These are phyloP conservation scores for Synaphobranchus kaupii DNA, from an alignment of 2,797 vertebrate species.

Conservation along the genomic window DNA sequence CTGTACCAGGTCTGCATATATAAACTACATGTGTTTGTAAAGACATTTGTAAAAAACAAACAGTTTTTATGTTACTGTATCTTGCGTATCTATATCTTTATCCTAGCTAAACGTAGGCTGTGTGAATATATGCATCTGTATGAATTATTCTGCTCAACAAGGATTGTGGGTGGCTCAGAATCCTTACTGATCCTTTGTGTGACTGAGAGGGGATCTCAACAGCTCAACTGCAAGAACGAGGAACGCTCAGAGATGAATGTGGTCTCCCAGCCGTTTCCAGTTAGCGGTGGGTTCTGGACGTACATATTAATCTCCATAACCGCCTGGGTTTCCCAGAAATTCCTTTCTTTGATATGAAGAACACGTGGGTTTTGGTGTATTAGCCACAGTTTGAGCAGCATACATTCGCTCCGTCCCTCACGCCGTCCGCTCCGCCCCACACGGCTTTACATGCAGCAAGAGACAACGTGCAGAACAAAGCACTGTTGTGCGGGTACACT, in stretches of 20 bases:
- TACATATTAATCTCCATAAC: slow-evolving; percentile 42
- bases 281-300: slow-evolving; percentile 20
- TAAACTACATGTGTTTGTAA: background rate
- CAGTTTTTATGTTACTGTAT: too few species aligned
- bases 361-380: slow-evolving; percentile 19
- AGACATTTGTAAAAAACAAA: background rate
- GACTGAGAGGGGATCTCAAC: background rate
- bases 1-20: background rate
- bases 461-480: slow-evolving; percentile 26
- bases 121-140: background rate
- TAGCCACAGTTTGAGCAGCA: slow-evolving; percentile 24
- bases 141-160: background rate
- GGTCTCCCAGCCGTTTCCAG: slow-evolving; percentile 25
- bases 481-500: slow-evolving; percentile 11
- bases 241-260: background rate
- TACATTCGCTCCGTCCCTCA: slow-evolving; percentile 23
- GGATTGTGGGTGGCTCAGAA: slow-evolving; percentile 7
- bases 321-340: slow-evolving; percentile 46
- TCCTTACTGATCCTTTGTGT: background rate
- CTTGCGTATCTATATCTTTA: too few species aligned
- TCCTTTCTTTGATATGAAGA: slow-evolving; percentile 32
- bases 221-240: background rate
- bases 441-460: background rate
- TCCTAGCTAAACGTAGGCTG: background rate
- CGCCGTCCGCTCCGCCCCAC: background rate